A percentile compares a stretch with the other conserved stretches of the same genome.
Evolutionary conservation across 2,113 vertebrate species (phyloP).

Genomic region (Rafetus swinhoei): DNA sequence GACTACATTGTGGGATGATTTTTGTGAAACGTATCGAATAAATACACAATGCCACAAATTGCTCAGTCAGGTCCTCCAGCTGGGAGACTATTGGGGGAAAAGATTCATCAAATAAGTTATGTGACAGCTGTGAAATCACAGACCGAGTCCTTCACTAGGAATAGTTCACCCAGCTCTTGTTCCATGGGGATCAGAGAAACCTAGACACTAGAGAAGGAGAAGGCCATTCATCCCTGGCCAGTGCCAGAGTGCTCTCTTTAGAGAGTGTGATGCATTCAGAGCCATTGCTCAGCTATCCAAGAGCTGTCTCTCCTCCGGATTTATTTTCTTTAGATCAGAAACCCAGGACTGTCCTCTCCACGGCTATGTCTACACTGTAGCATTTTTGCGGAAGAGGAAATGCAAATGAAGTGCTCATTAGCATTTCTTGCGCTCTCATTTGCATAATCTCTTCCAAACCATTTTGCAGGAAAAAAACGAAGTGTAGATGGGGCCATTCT

Average conservation of each 20-base stretch:
- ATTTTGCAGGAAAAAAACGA: no score
- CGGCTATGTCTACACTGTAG: no score
- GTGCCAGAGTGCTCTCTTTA: not conserved
- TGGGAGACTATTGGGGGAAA: not conserved
- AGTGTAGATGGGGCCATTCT: no score
- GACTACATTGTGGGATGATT: not conserved
- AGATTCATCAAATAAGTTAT: not conserved
- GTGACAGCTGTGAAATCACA: slow-evolving; percentile 24
- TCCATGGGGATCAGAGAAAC: not conserved
- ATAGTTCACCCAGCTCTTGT: not conserved
- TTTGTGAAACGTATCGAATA: not conserved
- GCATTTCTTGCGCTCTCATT: no score
- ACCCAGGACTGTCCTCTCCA: not conserved
- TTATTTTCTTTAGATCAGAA: not conserved
- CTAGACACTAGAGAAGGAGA: not conserved
- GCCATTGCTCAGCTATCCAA: not conserved
- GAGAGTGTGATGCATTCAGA: not conserved
- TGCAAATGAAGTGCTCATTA: no score
- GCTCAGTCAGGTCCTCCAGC: not conserved
- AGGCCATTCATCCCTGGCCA: not conserved
- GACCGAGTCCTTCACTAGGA: not conserved
- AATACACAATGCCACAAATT: not conserved
- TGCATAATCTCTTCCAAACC: no score
- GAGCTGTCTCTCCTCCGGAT: not conserved
- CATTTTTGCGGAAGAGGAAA: no score